These are phyloP conservation scores for Erythrolamprus reginae DNA, from an alignment of 2,113 vertebrate species.

Conservation along the genomic window DNA sequence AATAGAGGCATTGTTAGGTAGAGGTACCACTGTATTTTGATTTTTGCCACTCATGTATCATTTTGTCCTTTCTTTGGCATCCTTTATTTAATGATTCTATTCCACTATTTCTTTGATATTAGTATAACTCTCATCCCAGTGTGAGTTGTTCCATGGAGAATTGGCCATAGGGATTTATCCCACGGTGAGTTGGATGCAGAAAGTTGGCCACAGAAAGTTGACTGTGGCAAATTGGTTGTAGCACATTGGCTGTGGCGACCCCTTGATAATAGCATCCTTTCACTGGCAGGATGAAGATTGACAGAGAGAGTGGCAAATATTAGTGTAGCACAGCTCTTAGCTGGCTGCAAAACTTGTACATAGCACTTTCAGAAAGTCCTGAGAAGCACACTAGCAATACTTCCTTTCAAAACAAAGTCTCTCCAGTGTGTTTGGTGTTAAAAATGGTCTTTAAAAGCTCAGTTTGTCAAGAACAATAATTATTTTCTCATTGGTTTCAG, in stretches of 20 bases:
- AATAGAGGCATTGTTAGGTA: too few relatives aligned
- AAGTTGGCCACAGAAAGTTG: neutral
- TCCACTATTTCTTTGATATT: neutral
- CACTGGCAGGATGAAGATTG: neutral
- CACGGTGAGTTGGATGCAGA: too few relatives aligned
- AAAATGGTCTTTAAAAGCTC: neutral
- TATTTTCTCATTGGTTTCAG: neutral
- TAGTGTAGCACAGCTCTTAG: neutral
- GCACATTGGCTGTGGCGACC: neutral
- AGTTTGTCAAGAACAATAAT: neutral
- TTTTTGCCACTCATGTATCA: neutral
- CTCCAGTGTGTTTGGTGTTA: neutral
- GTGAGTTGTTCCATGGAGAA: neutral
- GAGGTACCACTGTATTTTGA: too few relatives aligned
- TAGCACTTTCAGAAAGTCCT: neutral
- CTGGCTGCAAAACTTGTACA: neutral
- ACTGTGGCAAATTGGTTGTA: too few relatives aligned
- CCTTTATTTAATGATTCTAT: neutral
- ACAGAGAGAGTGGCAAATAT: neutral
- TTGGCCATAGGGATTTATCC: neutral
- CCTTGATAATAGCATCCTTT: neutral
- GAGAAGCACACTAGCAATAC: neutral
- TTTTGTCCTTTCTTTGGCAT: neutral
- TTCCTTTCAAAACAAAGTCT: neutral
- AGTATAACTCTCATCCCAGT: accelerated